Conservation (phyloP, 2,888 invertebrate species). For the Conchocele bisecta region DNA sequence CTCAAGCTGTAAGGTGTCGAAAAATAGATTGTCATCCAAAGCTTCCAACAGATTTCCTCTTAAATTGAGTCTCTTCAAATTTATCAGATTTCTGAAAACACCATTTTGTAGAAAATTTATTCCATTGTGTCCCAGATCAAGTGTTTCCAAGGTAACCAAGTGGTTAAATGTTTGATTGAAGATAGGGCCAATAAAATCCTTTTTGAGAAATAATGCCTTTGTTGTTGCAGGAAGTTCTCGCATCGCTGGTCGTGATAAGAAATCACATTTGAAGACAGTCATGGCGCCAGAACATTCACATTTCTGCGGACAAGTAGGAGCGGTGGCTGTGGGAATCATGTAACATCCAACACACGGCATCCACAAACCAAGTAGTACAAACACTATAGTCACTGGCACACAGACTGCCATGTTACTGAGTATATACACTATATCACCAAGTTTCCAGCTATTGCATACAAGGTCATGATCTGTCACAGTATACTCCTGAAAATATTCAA, state of each 20-base stretch:
- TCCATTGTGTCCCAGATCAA: conserved; percentile 55
- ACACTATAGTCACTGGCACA: no score
- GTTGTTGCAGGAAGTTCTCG: conserved; percentile 32
- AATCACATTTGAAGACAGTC: conserved; percentile 28
- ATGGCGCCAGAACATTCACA: conserved; percentile 40
- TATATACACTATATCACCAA: no score
- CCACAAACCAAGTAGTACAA: no score
- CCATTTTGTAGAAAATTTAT: conserved; percentile 54
- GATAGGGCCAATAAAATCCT: conserved; percentile 57
- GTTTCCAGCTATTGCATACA: no score
- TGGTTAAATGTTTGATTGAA: conserved; percentile 58
- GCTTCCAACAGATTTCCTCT: conserved; percentile 61
- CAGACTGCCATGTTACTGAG: no score
- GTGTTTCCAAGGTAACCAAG: conserved; percentile 44
- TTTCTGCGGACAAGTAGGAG: conserved; percentile 27
- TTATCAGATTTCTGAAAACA: conserved; percentile 52
- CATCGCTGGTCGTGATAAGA: conserved; percentile 22
- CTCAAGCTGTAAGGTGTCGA: conserved; percentile 58
- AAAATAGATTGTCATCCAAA: conserved; percentile 64
- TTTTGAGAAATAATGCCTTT: conserved; percentile 49
- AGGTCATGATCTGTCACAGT: no score
- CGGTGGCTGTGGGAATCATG: no score
- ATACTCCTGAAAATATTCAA: no score
- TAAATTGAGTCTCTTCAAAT: conserved; percentile 52
- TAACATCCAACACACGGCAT: no score